phyloP scores from a whole-genome alignment of 1,140 invertebrate species.

The Drosophila baimaii region DNA sequence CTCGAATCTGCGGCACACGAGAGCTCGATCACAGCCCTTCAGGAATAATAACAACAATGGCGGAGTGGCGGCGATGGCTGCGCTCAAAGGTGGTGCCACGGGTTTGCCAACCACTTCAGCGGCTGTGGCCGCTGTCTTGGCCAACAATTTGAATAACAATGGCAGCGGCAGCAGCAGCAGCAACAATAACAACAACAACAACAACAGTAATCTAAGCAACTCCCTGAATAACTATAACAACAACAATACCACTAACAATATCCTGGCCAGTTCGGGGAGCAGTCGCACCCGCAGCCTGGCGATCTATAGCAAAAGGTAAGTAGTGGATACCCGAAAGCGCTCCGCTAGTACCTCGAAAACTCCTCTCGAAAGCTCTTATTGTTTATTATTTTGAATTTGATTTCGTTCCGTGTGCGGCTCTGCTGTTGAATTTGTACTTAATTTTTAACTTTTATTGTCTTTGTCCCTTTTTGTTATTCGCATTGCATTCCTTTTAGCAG shows the following conservation, averaged over 20 bases:
- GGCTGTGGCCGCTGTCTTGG: slow-evolving; percentile 14
- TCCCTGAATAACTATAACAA: slow-evolving; percentile 72
- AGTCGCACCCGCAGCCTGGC: slow-evolving; percentile 80
- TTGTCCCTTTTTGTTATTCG: neutral
- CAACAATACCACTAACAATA: slow-evolving; percentile 71
- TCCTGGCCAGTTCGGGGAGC: slow-evolving; percentile 56
- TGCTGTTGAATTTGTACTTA: slow-evolving; percentile 21
- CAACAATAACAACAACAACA: slow-evolving; percentile 35
- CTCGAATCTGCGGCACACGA: slow-evolving; percentile 66
- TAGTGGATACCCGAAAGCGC: slow-evolving; percentile 16
- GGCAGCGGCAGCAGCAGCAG: slow-evolving; percentile 12
- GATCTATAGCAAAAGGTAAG: slow-evolving; percentile 84
- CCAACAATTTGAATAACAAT: slow-evolving; percentile 51
- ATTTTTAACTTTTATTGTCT: neutral
- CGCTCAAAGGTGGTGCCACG: slow-evolving; percentile 10
- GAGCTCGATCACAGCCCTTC: slow-evolving; percentile 81
- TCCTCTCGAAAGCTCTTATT: slow-evolving; percentile 31
- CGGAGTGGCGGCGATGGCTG: slow-evolving; percentile 25
- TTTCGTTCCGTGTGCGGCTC: slow-evolving; percentile 46
- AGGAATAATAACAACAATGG: slow-evolving; percentile 65
- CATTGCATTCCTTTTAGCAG: slow-evolving; percentile 4
- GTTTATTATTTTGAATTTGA: slow-evolving; percentile 45
- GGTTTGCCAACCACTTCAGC: slow-evolving; percentile 29
- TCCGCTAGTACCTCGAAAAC: neutral
- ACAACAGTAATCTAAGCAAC: slow-evolving; percentile 64